phyloP scores from a whole-genome alignment of 2,797 vertebrate genomes.

The Parotocinclus haroldoi region DNA sequence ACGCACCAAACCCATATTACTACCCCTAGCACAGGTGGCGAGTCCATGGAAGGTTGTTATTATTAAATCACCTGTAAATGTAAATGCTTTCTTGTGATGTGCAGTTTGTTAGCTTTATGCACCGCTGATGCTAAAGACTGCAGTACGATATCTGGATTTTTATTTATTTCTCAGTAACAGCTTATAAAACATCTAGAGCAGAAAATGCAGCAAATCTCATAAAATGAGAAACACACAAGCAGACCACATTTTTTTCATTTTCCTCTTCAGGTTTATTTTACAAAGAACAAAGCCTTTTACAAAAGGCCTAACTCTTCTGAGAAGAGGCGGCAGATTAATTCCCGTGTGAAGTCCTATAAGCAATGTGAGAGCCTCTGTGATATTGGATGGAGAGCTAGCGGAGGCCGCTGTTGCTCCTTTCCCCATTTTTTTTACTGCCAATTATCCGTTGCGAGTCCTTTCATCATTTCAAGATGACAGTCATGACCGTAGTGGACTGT shows the following conservation, averaged over 20 bases:
- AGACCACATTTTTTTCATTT: neutral
- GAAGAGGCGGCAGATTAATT: slow-evolving; percentile 38
- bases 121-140: no score
- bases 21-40: no score
- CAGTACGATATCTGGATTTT: no score
- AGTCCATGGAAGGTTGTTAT: no score
- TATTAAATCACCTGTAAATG: no score
- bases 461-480: slow-evolving; percentile 49
- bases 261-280: slow-evolving; percentile 20
- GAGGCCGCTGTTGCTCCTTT: slow-evolving; percentile 17
- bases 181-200: slow-evolving; percentile 16
- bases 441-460: slow-evolving; percentile 48
- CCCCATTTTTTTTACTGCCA: slow-evolving; percentile 18
- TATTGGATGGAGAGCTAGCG: slow-evolving; percentile 38
- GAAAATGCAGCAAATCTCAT: slow-evolving; percentile 15
- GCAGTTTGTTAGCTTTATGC: no score
- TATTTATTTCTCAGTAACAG: neutral
- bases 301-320: slow-evolving; percentile 16
- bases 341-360: slow-evolving; percentile 34
- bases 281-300: slow-evolving; percentile 20
- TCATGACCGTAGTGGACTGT: slow-evolving; percentile 41
- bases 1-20: no score
- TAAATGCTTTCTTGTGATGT: no score
- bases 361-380: slow-evolving; percentile 12
- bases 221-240: slow-evolving; percentile 12